Conservation (phyloP, 2,113 vertebrate genomes). For the Sisor rabdophorus region DNA sequence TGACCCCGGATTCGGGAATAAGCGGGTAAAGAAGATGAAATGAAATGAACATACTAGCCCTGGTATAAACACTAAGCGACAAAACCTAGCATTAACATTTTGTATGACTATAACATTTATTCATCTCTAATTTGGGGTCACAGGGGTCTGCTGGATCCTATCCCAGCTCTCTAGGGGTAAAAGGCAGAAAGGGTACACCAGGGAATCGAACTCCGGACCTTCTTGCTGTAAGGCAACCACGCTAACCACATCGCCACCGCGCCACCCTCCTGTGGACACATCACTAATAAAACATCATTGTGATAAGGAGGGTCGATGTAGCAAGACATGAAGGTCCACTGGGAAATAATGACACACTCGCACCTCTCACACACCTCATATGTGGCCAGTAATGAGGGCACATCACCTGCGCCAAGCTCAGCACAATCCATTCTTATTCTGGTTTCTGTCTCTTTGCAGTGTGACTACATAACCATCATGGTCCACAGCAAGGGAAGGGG, state of each 20-base stretch:
- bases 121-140: no score
- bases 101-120: no score
- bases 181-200: no score
- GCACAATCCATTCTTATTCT: slow-evolving; percentile 40
- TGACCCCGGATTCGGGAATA: no score
- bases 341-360: slow-evolving; percentile 21
- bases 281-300: slow-evolving; percentile 18
- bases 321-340: slow-evolving; percentile 40
- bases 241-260: no score
- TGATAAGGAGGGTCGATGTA: slow-evolving; percentile 29
- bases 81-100: no score
- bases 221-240: background rate
- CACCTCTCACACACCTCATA: slow-evolving; percentile 31
- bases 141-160: no score
- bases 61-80: no score
- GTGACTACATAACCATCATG: background rate
- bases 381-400: slow-evolving; percentile 51
- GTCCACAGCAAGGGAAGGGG: background rate
- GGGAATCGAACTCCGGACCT: no score
- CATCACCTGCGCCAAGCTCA: slow-evolving; percentile 26
- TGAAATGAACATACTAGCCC: no score
- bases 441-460: slow-evolving; percentile 13
- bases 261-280: slow-evolving; percentile 32
- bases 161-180: no score
- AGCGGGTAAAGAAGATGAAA: no score